Evolutionary conservation across 2,888 invertebrate species (phyloP), one percentile per base, ranked within the genome.

Genomic region (Hesperia comma): DNA sequence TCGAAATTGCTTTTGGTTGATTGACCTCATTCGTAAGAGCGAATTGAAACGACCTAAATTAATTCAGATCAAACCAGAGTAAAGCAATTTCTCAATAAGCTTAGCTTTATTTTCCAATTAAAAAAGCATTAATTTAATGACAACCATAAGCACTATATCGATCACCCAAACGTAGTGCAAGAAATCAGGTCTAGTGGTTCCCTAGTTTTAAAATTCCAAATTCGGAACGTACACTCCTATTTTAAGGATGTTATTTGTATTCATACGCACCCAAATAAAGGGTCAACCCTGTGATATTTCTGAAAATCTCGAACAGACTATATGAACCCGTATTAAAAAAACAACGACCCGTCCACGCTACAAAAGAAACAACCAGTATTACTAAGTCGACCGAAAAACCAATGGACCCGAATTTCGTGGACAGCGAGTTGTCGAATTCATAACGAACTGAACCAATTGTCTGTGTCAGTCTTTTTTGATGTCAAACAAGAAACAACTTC

Each of bases 391-490:
- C 1, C 15, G 15, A 46, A 46, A 46, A 46, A 46, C 8, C 15
- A 43, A 46, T 46, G 8, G 8, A 46, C 15, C 43, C 17, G 43
- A 46, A 17, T 17, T 46, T n/a, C 15, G 17, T 46, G 8, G 37
- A 15, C 43, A 17, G 7, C 15, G 43, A 46, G n/a, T 46, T 46
- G 43, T 46, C 43, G 43, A 46, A 46, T 46, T 46, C 43, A 17
- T 46, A 46, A 46, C 43, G 43, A 46, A 46, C 43, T 46, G 17
- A 46, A 46, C 17, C 17, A 46, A 46, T 17, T 46, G 43, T 46
- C 43, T 15, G 6, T 46, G 43, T 46, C 43, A 15, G 43, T 15
- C 43, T 46, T 46, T 46, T 46, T 7, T 8, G 43, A 46, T 17
- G 43, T 7, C 15, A 46, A 46, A 46, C 43, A 17, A 46, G 43